Evolutionary conservation across 2,888 invertebrate genomes (phyloP).

Genomic region (Terebella lapidaria): DNA sequence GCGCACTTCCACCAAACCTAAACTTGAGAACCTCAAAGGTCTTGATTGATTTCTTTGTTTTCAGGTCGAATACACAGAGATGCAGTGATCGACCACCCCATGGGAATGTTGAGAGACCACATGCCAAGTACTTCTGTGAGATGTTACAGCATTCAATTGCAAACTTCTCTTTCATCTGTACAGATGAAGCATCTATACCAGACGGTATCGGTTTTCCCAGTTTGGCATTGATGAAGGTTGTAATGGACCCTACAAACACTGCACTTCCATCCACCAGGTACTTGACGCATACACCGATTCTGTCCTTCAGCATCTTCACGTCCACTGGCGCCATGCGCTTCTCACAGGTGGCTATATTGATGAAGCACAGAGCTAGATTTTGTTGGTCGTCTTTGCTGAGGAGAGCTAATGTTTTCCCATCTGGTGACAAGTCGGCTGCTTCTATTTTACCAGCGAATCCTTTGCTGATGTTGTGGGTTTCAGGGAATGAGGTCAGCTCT

Average conservation of each 20-base stretch:
- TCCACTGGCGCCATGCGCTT: conserved; percentile 12
- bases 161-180: conserved; percentile 23
- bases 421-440: conserved; percentile 19
- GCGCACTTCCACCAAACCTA: conserved; percentile 27
- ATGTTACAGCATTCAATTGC: conserved; percentile 20
- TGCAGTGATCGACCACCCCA: conserved; percentile 24
- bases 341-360: conserved; percentile 15
- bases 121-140: conserved; percentile 13
- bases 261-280: conserved; percentile 18
- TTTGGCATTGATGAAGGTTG: conserved; percentile 13
- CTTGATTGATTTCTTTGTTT: conserved; percentile 20
- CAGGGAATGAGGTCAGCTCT: conserved; percentile 19
- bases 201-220: conserved; percentile 14
- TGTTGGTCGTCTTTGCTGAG: conserved; percentile 16
- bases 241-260: conserved; percentile 25
- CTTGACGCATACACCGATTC: conserved; percentile 13
- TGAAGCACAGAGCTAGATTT: conserved; percentile 11
- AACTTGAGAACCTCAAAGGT: conserved; percentile 24
- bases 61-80: conserved; percentile 20
- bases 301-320: conserved; percentile 16
- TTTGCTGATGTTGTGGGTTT: conserved; percentile 12
- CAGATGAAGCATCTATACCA: conserved; percentile 15
- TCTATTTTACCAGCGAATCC: conserved; percentile 12
- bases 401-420: conserved; percentile 21
- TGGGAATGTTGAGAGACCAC: conserved; percentile 23